Evolutionary conservation across 2,888 invertebrate species (phyloP), one percentile per base, ranked within the genome.

Genomic region (Ectobius pallidus): DNA sequence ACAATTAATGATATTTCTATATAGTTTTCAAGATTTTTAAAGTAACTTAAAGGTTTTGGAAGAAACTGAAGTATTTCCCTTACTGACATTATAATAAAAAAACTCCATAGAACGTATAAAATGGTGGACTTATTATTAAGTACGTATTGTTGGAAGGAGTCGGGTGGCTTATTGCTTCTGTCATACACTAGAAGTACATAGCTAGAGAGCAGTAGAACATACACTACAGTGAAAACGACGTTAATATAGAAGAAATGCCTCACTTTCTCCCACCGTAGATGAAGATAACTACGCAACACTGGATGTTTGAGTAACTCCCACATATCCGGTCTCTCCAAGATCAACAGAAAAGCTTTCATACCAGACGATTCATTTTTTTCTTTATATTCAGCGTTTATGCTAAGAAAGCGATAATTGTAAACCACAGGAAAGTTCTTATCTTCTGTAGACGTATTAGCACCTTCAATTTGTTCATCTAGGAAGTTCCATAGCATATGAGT

Each of bases 231-330:
- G n/a, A 46, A n/a, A 7, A 46, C 3, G 4, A 46, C 9, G 46
- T 46, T 46, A n/a, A 46, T 4, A 3, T 11, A 46, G n/a, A 46
- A 46, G 46, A n/a, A 46, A n/a, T 11, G 4, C 4, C 46, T 7
- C 46, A 46, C 46, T 11, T n/a, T 11, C n/a, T 46, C 18, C 46
- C 46, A 46, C 4, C 46, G 46, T 7, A 46, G 46, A n/a, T n/a
- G 14, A 11, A 46, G 18, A n/a, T 14, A 46, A n/a, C 46, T 46
- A 4, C 4, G 3, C 4, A 46, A n/a, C n/a, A 46, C n/a, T n/a
- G 46, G 46, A 46, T 46, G 46, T n/a, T 46, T 46, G n/a, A 46
- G 46, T n/a, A 46, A n/a, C n/a, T 46, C 46, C 46, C n/a, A n/a
- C 16, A 46, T 4, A n/a, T 46, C 11, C 7, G 7, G 11, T n/a